These are phyloP conservation scores for Synergus laeviventris DNA, from an alignment of 2,888 invertebrate genomes.

Conservation along the genomic window DNA sequence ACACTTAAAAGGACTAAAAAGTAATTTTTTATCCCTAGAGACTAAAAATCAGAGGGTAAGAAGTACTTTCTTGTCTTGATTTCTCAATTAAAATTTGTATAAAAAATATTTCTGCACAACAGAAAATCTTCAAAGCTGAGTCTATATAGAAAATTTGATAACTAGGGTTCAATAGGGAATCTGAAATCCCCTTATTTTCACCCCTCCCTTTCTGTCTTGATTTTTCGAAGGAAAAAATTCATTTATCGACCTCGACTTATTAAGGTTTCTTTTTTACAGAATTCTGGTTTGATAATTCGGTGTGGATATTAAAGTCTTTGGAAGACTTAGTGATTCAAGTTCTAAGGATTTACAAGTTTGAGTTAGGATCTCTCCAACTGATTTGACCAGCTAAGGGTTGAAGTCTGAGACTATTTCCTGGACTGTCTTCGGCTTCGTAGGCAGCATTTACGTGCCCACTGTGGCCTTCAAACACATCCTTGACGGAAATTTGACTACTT, in stretches of 20 bases:
- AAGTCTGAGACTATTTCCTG: conserved; percentile 84
- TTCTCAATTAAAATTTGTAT: too few relatives aligned
- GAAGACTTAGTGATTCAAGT: background rate
- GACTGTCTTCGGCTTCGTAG: conserved; percentile 84
- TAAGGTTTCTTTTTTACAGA: background rate
- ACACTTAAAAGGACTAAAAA: too few relatives aligned
- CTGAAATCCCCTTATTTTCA: too few relatives aligned
- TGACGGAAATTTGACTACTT: conserved; percentile 87
- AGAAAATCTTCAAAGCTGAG: too few relatives aligned
- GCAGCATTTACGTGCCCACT: conserved; percentile 87
- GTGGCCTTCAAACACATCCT: conserved; percentile 87
- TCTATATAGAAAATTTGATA: too few relatives aligned
- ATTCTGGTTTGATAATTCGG: conserved; percentile 2
- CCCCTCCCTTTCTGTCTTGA: background rate
- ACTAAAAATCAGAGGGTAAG: too few relatives aligned
- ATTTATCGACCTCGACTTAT: background rate
- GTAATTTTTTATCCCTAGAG: too few relatives aligned
- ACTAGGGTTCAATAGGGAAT: too few relatives aligned
- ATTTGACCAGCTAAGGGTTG: conserved; percentile 81
- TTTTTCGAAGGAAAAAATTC: background rate
- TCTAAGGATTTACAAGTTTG: conserved; percentile 13
- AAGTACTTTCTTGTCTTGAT: too few relatives aligned
- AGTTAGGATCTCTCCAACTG: conserved; percentile 48
- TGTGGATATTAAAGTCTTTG: background rate
- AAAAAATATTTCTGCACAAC: too few relatives aligned